phyloP scores from a whole-genome alignment of 2,113 vertebrate species.

The Trichechus manatus region DNA sequence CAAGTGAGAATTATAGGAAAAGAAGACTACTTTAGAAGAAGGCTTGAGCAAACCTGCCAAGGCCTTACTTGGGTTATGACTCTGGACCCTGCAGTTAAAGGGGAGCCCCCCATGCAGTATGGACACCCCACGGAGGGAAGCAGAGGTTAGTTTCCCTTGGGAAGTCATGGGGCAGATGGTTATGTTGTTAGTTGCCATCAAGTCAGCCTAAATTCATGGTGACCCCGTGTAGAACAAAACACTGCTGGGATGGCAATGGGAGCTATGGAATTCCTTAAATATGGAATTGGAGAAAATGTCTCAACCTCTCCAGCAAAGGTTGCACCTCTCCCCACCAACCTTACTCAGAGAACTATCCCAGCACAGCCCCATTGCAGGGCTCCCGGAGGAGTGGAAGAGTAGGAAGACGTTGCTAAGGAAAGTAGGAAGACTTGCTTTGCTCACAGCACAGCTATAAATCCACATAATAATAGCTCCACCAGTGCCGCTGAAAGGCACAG shows the following conservation, averaged over 20 bases:
- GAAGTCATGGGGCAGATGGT: neutral
- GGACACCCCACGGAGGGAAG: neutral
- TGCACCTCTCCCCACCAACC: neutral
- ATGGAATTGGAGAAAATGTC: neutral
- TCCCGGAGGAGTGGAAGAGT: neutral
- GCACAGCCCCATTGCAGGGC: neutral
- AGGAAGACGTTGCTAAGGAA: neutral
- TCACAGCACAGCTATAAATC: slow-evolving; percentile 18
- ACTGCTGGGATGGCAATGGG: neutral
- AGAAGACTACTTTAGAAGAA: neutral
- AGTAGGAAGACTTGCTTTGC: neutral
- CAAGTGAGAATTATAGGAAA: neutral
- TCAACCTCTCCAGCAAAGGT: neutral
- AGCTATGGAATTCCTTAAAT: neutral
- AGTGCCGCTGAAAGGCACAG: neutral
- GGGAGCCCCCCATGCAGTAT: neutral
- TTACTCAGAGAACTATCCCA: neutral
- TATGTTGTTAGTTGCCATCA: neutral
- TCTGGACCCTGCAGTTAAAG: neutral
- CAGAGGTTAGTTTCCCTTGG: neutral
- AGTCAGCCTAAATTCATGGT: neutral
- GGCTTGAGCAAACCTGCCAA: neutral
- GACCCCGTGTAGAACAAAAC: neutral
- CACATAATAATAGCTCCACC: neutral
- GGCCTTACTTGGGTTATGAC: neutral